Conservation (phyloP, 2,888 invertebrate species). For the Rhamnusium bicolor region DNA sequence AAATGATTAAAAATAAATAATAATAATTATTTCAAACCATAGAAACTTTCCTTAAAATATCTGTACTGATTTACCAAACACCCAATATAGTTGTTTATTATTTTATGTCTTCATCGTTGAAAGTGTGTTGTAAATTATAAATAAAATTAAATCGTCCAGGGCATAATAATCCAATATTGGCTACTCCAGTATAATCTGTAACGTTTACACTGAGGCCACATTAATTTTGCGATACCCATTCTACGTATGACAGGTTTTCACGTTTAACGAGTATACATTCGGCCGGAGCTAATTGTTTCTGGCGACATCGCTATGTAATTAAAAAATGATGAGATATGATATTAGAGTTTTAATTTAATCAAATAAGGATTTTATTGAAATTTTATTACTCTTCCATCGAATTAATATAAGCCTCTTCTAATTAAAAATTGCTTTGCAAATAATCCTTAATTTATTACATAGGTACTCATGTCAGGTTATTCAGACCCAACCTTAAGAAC, state of each 20-base stretch:
- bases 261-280: constrained; percentile 19
- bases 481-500: neutral
- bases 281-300: constrained; percentile 13
- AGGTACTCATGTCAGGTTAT: neutral
- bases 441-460: neutral
- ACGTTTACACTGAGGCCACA: constrained; percentile 15
- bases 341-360: constrained; percentile 17
- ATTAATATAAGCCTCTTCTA: neutral
- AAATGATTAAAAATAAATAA: no score
- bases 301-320: constrained; percentile 22
- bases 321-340: constrained; percentile 22
- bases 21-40: no score
- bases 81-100: no score
- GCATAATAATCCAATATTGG: neutral
- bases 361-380: constrained; percentile 13
- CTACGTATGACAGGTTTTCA: constrained; percentile 20
- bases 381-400: constrained; percentile 2
- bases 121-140: no score
- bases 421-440: constrained; percentile 15
- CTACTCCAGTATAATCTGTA: constrained; percentile 5
- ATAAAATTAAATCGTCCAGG: neutral
- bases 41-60: no score
- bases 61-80: no score
- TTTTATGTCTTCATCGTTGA: no score
- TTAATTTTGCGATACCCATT: constrained; percentile 18